phyloP scores from a whole-genome alignment of 2,797 vertebrate genomes.

The Masticophis lateralis region DNA sequence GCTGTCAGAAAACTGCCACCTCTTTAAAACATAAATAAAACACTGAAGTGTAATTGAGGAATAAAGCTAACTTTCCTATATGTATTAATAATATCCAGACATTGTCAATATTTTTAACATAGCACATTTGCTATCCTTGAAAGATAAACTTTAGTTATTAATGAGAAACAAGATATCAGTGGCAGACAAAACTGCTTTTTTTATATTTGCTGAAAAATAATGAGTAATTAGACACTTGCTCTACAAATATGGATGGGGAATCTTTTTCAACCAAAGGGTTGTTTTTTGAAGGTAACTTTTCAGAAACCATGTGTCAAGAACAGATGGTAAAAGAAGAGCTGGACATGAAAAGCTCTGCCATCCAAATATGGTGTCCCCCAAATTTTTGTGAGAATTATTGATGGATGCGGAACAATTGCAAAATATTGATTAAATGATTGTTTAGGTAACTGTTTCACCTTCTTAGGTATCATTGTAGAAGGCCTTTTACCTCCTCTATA shows the following conservation, averaged over 20 bases:
- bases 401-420: background rate
- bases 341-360: background rate
- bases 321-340: background rate
- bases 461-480: background rate
- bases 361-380: background rate
- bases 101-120: slow-evolving; percentile 22
- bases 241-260: background rate
- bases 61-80: slow-evolving; percentile 22
- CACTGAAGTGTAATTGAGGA: background rate
- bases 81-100: background rate
- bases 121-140: background rate
- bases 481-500: background rate
- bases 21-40: slow-evolving; percentile 43
- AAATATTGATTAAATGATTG: background rate
- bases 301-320: background rate
- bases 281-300: background rate
- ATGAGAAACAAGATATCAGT: background rate
- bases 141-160: slow-evolving; percentile 7
- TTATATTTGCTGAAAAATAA: background rate
- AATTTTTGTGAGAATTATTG: background rate
- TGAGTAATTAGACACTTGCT: background rate
- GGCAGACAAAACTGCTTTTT: background rate
- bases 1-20: slow-evolving; percentile 47
- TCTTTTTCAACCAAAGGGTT: background rate
- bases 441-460: background rate